These are phyloP conservation scores for Saturnia japonica DNA, from an alignment of 2,888 invertebrate species.

Conservation along the genomic window DNA sequence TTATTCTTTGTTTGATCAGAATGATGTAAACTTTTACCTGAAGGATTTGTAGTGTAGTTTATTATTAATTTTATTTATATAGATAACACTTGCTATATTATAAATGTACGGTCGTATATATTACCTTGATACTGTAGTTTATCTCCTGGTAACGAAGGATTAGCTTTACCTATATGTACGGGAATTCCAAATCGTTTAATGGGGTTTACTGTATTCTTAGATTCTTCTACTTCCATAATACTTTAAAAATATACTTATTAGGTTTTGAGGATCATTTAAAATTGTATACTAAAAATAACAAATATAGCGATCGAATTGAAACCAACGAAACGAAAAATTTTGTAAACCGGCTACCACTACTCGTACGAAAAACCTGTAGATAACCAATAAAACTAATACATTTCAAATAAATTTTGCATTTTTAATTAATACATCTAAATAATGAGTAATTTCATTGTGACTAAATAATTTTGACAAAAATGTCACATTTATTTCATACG, in stretches of 20 bases:
- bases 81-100: neutral
- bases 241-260: neutral
- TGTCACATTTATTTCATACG: conserved; percentile 15
- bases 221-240: conserved; percentile 13
- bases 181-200: neutral
- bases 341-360: neutral
- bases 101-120: too few relatives aligned
- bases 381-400: conserved; percentile 3
- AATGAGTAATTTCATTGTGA: conserved; percentile 11
- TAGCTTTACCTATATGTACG: neutral
- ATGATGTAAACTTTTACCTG: conserved; percentile 6
- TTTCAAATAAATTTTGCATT: conserved; percentile 22
- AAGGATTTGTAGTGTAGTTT: neutral
- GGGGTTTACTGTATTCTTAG: neutral
- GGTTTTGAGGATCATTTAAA: neutral
- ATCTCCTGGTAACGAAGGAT: neutral
- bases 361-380: neutral
- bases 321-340: neutral
- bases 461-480: conserved; percentile 13
- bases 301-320: too few relatives aligned
- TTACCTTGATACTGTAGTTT: neutral
- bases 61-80: neutral
- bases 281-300: too few relatives aligned
- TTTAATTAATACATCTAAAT: conserved; percentile 13
- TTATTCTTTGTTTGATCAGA: conserved; percentile 25